A percentile compares a stretch with the other conserved stretches of the same genome.
Conservation (phyloP, 53 echinoderm and acorn worm genomes). For the Apostichopus leukothele region DNA sequence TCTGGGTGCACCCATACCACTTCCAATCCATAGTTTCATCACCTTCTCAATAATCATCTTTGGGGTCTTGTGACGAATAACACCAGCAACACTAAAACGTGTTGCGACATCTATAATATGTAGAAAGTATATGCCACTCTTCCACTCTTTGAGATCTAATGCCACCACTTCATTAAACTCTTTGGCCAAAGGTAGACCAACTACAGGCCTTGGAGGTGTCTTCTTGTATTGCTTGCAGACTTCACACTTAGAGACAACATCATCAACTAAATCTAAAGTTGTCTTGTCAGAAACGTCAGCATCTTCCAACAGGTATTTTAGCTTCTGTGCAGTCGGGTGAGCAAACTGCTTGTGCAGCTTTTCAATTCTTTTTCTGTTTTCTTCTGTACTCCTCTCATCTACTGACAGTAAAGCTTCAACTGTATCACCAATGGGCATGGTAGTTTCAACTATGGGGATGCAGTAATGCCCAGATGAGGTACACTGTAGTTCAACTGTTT, state of each 20-base stretch:
- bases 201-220: too few species aligned
- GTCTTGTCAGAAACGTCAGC: not conserved
- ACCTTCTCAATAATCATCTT: not conserved
- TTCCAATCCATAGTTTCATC: not conserved
- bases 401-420: too few species aligned
- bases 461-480: constrained; percentile 23
- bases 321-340: too few species aligned
- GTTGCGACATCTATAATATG: constrained; percentile 18
- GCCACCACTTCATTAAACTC: too few species aligned
- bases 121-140: not conserved
- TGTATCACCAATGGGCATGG: constrained; percentile 27
- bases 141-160: not conserved
- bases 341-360: too few species aligned
- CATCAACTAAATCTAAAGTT: too few species aligned
- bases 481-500: constrained; percentile 29
- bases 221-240: not conserved
- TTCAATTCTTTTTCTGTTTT: too few species aligned
- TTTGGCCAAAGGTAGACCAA: too few species aligned
- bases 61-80: not conserved
- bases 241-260: not conserved
- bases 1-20: not conserved
- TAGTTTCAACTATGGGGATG: constrained; percentile 24
- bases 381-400: too few species aligned
- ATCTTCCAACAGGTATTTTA: too few species aligned
- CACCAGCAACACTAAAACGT: constrained; percentile 1